Conservation (phyloP, 2,888 invertebrate genomes). For the Pimpla rufipes region DNA sequence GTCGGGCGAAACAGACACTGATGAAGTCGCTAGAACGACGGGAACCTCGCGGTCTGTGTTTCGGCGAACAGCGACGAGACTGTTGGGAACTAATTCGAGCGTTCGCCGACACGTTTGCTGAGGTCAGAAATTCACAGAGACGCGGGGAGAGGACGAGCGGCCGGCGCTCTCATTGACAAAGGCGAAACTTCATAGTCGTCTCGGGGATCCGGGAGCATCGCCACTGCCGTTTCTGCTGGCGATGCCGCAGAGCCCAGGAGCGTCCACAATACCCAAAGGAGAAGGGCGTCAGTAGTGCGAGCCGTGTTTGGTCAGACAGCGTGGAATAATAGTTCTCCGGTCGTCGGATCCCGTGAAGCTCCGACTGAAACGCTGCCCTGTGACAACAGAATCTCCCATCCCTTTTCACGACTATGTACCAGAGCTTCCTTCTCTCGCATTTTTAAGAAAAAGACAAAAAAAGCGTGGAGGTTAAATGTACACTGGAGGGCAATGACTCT, state of each 20-base stretch:
- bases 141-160: neutral
- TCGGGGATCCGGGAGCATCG: neutral
- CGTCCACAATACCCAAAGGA: neutral
- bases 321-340: slow-evolving; percentile 33
- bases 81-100: slow-evolving; percentile 1
- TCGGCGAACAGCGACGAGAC: neutral
- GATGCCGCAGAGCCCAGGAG: neutral
- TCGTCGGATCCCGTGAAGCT: neutral
- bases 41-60: slow-evolving; percentile 6
- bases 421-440: neutral
- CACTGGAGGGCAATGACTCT: slow-evolving; percentile 2
- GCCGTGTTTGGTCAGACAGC: slow-evolving; percentile 32
- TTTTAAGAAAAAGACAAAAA: slow-evolving; percentile 4
- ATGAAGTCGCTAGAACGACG: neutral
- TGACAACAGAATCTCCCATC: neutral
- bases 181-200: slow-evolving; percentile 19
- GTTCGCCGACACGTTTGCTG: slow-evolving; percentile 14
- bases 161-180: slow-evolving; percentile 11
- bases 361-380: neutral
- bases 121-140: slow-evolving; percentile 18
- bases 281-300: slow-evolving; percentile 3
- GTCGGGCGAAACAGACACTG: neutral
- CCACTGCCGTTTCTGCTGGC: neutral
- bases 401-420: slow-evolving; percentile 5
- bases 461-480: neutral